Evolutionary conservation across 2,888 invertebrate genomes (phyloP), one percentile per base, ranked within the genome.

Genomic region (Dascillus cervinus): DNA sequence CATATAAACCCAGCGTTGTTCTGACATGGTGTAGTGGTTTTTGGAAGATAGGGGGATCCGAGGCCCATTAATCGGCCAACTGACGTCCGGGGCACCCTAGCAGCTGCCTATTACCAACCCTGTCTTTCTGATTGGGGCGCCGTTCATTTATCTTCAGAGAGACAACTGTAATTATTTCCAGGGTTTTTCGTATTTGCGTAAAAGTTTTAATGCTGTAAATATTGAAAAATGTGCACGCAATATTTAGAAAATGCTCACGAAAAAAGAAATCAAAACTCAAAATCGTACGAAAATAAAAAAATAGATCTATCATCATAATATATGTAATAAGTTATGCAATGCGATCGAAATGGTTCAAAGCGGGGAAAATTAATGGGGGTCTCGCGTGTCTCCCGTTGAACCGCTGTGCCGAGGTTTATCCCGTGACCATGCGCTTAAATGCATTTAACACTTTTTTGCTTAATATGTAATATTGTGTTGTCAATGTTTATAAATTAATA

Each of bases 101-200:
- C 43, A 43, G 43, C 43, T 43, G 43, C 41, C 43, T 38, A 35
- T 41, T 35, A 41, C 29, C 22, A 26, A 22, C 35, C 29, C 31
- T 32, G 36, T 22, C 39, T n/a, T n/a, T 27, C 32, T 39, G 39
- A 39, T 42, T 39, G 39, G 42, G 39, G 33, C 39, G 35, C 39
- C 40, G 43, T 43, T 51, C 52, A 47, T 53, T 52, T 50, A 51
- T 54, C 51, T 54, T 48, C 23, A 34, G 34, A 35, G 37, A 42
- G 50, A 48, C 50, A 49, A 45, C 44, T 41, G 43, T 52, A 53
- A 53, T 52, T 52, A 53, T 49, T 47, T 50, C 46, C 41, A 44
- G 41, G 46, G 32, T 42, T 39, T 46, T 36, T 40, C 22, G n/a
- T 20, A 19, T 11, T 20, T n/a, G n/a, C n/a, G n/a, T n/a, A n/a